Evolutionary conservation across 1,140 invertebrate species (phyloP).

Genomic region (Pseudachorutes palmiensis): DNA sequence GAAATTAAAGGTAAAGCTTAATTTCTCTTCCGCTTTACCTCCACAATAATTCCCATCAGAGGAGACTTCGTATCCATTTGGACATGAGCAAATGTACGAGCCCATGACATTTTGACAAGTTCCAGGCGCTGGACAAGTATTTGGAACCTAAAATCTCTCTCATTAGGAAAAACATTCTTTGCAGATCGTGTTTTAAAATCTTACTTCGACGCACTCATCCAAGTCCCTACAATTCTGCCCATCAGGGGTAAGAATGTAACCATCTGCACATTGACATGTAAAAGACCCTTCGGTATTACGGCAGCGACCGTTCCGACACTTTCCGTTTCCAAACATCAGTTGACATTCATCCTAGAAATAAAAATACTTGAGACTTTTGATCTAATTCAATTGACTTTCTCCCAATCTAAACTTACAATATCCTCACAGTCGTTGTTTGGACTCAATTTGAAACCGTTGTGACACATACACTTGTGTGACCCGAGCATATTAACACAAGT

Average conservation of each 20-base stretch:
- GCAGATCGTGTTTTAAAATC: background rate
- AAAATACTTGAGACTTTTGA: conserved; percentile 40
- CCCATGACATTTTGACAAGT: conserved; percentile 64
- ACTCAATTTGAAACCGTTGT: conserved; percentile 44
- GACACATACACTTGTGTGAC: conserved; percentile 58
- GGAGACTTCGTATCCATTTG: conserved; percentile 57
- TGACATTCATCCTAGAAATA: conserved; percentile 64
- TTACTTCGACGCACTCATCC: conserved; percentile 59
- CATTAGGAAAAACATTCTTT: background rate
- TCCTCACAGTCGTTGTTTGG: conserved; percentile 68
- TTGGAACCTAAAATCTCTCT: conserved; percentile 44
- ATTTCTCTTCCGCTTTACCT: conserved; percentile 47
- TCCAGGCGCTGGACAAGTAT: conserved; percentile 54
- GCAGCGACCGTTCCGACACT: conserved; percentile 72
- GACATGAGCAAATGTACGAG: conserved; percentile 58
- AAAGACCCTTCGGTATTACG: conserved; percentile 61
- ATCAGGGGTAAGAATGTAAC: conserved; percentile 61
- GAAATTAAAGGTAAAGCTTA: conserved; percentile 14
- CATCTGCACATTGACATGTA: conserved; percentile 57
- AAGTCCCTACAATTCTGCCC: conserved; percentile 60
- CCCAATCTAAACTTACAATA: conserved; percentile 41
- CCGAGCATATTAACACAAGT: conserved; percentile 70
- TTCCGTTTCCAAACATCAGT: conserved; percentile 64
- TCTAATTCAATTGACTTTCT: background rate
- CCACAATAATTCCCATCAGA: conserved; percentile 54